A percentile compares a stretch with the other conserved stretches of the same genome.
These are phyloP conservation scores for Drosophila auraria DNA, from an alignment of 1,140 invertebrate species.

Conservation along the genomic window DNA sequence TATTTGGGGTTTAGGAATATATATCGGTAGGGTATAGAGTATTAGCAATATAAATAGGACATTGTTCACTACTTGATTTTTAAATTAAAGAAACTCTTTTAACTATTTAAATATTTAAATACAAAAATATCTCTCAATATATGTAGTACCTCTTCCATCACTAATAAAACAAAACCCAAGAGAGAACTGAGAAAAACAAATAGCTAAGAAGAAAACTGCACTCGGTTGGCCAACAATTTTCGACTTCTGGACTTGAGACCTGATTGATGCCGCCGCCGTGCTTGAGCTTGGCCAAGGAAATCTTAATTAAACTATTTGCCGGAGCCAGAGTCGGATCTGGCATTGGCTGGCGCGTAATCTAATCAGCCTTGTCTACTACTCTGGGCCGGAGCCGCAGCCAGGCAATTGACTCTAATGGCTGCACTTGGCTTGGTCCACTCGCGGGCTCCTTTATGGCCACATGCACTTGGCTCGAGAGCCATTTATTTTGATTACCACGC, in stretches of 20 bases:
- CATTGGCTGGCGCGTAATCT: slow-evolving; percentile 43
- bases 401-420: slow-evolving; percentile 54
- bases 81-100: too few species aligned
- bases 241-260: slow-evolving; percentile 42
- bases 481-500: slow-evolving; percentile 65
- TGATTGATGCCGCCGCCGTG: slow-evolving; percentile 33
- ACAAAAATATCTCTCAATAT: background rate
- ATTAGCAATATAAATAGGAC: background rate
- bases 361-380: slow-evolving; percentile 58
- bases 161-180: background rate
- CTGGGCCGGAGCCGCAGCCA: slow-evolving; percentile 3
- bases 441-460: slow-evolving; percentile 26
- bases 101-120: background rate
- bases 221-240: slow-evolving; percentile 24
- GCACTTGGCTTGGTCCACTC: slow-evolving; percentile 41
- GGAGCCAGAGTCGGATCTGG: slow-evolving; percentile 10
- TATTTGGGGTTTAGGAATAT: background rate
- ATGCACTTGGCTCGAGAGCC: slow-evolving; percentile 62
- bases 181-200: slow-evolving; percentile 4
- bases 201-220: slow-evolving; percentile 28
- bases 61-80: too few species aligned
- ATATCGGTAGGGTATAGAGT: background rate
- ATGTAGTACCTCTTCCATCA: background rate
- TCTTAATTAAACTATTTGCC: slow-evolving; percentile 44
- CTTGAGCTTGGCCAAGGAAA: slow-evolving; percentile 4